Base-by-base conservation (phyloP, 2,888 invertebrate genomes). In the Synergus gifuensis region DNA sequence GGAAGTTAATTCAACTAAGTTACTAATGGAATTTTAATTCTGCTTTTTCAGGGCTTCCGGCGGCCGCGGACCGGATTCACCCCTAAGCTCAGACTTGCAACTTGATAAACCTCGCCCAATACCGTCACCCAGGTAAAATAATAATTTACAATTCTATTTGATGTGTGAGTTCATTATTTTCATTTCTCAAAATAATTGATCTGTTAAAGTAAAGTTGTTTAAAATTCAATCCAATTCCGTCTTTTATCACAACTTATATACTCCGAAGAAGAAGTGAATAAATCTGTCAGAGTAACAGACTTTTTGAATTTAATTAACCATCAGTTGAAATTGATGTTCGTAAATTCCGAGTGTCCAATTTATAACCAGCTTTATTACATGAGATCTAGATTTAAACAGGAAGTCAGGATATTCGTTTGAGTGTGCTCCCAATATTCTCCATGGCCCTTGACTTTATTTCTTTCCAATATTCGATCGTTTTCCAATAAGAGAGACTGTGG, bases 61-160 rank as follows among this genome's bases (percentile, higher is more conserved):
- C 86, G 90, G 90, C 88, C 91, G 90, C 86, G 90, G 89, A 83
- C 86, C 89, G 77, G 91, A 91, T 81, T 89, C 89, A 81, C 87
- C 90, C 76, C 85, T 91, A 79, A 89, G 85, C 84, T 87, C 90
- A 78, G 92, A 91, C 81, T 84, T 90, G 82, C 88, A 89, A 76
- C 87, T 91, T 67, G 92, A 91, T 84, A 92, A 92, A 82, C 89
- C 90, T 73, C 89, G 92, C 73, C 87, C 91, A 76, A 89, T 88
- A 77, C 90, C 91, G 46, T 92, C 92, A 4, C 91, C 92, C 44
- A 90, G 92, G 92, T 92, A 85, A 89, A 87, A 81, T 64, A 18
- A 60, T 22, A 63, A 63, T 49, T 22, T 46, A 0, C 4, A 73
- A n/a, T n/a, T 46, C 11, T n/a, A 11, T 42, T 44, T 44, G 12